Evolutionary conservation across 2,113 vertebrate genomes (phyloP).

Genomic region (Microtus richardsoni): DNA sequence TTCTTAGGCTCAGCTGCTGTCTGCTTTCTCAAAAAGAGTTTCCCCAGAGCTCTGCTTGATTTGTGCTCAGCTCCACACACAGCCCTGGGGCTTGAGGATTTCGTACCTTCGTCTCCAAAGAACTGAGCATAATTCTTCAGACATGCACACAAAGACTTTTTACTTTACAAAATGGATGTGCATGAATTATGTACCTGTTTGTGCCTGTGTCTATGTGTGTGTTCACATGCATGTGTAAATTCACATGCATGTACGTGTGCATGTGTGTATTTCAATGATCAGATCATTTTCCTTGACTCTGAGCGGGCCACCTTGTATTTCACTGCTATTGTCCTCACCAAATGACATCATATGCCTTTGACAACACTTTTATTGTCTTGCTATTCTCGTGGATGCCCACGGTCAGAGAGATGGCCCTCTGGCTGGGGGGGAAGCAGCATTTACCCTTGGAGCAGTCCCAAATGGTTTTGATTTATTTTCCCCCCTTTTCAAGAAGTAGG

Average conservation of each 20-base stretch:
- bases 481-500: not conserved
- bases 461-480: not conserved
- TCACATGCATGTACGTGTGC: fast-evolving
- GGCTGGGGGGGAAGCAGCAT: not conserved
- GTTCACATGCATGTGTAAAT: not conserved
- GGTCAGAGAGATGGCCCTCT: not conserved
- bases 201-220: not conserved
- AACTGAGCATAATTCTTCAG: not conserved
- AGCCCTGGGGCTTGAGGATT: too few species aligned
- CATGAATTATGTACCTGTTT: not conserved
- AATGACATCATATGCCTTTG: not conserved
- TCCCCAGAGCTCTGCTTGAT: not conserved
- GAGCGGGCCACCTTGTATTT: not conserved
- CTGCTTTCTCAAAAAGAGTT: not conserved
- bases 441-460: not conserved
- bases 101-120: not conserved
- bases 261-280: not conserved
- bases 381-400: not conserved
- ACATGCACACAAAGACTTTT: not conserved
- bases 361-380: not conserved
- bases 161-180: not conserved
- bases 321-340: not conserved
- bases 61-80: not conserved
- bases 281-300: not conserved
- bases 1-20: not conserved